Conservation (phyloP, 2,113 vertebrate genomes). For the Tetrao urogallus region DNA sequence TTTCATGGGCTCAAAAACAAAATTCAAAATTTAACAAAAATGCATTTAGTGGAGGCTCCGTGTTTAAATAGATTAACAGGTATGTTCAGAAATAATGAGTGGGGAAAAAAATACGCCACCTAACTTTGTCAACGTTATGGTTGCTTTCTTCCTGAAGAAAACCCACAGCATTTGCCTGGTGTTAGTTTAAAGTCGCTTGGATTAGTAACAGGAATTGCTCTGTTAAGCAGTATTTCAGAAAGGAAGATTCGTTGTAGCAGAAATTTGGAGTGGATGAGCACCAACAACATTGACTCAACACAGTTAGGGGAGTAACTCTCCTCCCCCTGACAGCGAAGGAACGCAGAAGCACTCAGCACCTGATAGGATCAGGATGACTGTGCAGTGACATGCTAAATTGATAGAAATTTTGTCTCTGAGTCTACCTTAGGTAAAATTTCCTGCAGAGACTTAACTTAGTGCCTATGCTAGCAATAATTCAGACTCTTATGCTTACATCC, state of each 20-base stretch:
- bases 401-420: neutral
- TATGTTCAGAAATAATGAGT: slow-evolving; percentile 1
- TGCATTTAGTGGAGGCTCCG: neutral
- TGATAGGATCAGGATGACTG: neutral
- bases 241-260: neutral
- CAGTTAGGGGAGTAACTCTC: neutral
- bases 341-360: neutral
- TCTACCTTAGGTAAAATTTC: neutral
- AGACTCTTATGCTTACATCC: neutral
- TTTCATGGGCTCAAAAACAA: neutral
- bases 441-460: neutral
- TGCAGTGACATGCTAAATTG: neutral
- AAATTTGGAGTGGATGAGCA: neutral
- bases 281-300: neutral
- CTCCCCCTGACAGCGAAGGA: neutral
- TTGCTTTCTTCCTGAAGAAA: neutral
- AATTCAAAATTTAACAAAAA: neutral
- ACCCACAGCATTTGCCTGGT: neutral
- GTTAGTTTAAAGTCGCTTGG: slow-evolving; percentile 26
- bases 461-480: neutral
- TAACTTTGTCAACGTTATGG: neutral
- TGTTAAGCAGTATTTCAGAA: neutral
- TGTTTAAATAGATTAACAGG: neutral
- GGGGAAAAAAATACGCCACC: neutral
- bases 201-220: neutral